Base-by-base conservation (phyloP, 2,888 invertebrate genomes). In the Lamellibrachia columna region DNA sequence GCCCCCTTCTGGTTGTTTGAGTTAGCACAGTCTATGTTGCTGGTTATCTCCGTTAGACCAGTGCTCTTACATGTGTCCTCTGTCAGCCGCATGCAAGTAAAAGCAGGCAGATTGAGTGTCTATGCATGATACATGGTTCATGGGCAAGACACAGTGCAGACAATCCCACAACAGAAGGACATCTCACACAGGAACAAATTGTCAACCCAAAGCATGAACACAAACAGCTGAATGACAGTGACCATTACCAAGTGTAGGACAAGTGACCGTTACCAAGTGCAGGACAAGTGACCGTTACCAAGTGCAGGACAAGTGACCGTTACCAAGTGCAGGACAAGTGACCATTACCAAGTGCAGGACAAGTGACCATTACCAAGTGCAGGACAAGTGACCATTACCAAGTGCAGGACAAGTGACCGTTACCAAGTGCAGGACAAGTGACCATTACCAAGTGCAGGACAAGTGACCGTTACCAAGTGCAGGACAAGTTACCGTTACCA, bases 1-100 rank as follows among this genome's bases (percentile, higher is more conserved):
- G 75, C 75, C 75, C 75, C 75, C 75, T 75, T 75, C 75, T 75
- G 75, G 75, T 75, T 75, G 75, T 75, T 75, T 75, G 75, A 75
- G 75, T 40, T 40, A 40, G 40, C 40, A 40, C 75, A 75, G 75
- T 22, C n/a, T 75, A n/a, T 75, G 75, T 75, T 75, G 75, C 22
- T n/a, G 4, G 75, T 75, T 15, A n/a, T 75, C 22, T 75, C 75
- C 75, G 75, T 75, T 15, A 75, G 75, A 6, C 22, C 75, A 22
- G 22, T n/a, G 22, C 22, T 22, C 75, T 75, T 75, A 75, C 75
- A 15, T 75, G 75, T 22, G 22, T 75, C 75, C 75, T 75, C 75
- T 75, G 75, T 22, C 75, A 75, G 75, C 75, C 11, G 75, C 75
- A 15, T 75, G 75, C 22, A 75, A 75, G 22, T 15, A 40, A 75